Evolutionary conservation across 2,888 invertebrate genomes (phyloP), one percentile per base, ranked within the genome.

Genomic region (Protophormia terraenovae): DNA sequence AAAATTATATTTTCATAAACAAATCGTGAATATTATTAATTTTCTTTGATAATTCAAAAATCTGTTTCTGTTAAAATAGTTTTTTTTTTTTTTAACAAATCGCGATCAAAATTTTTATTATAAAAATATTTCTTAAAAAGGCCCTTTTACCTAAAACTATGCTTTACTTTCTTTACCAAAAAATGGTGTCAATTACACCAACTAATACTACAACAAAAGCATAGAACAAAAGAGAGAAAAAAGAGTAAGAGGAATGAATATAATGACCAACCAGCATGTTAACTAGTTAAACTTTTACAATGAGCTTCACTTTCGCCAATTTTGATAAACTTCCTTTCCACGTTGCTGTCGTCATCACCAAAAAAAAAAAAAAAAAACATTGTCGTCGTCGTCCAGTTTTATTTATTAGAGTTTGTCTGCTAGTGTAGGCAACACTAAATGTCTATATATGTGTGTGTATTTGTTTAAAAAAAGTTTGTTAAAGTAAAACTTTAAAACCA

Each of bases 261-360:
- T n/a, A 24, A 3, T n/a, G 22, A 60, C 22, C 71, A 38, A 58
- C 75, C 71, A 58, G 41, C 77, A 84, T 77, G 71, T 77, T 79
- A 76, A 84, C 75, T 47, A 79, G 84, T 66, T 84, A 76, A 84
- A 80, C 76, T 76, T 71, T 69, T 60, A 53, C 47, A 81, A 81
- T 81, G 77, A 77, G 81, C 81, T 84, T 77, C 76, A 84, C 81
- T 84, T 84, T 84, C 80, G 84, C 81, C 81, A 77, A 73, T 84
- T 77, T 84, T 80, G 72, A 81, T 77, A 72, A 84, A 80, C 76
- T 77, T 77, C 66, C 72, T 76, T 47, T 72, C 45, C 35, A 41
- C 71, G 58, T 64, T 24, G 50, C 50, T 66, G 55, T 77, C 35
- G 76, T 71, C 53, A 22, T 32, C 58, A 41, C 45, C 45, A 76